Percentiles rank a stretch among this genome's conserved stretches.
phyloP scores from a whole-genome alignment of 2,888 invertebrate species.

The Calephelis perditalis region DNA sequence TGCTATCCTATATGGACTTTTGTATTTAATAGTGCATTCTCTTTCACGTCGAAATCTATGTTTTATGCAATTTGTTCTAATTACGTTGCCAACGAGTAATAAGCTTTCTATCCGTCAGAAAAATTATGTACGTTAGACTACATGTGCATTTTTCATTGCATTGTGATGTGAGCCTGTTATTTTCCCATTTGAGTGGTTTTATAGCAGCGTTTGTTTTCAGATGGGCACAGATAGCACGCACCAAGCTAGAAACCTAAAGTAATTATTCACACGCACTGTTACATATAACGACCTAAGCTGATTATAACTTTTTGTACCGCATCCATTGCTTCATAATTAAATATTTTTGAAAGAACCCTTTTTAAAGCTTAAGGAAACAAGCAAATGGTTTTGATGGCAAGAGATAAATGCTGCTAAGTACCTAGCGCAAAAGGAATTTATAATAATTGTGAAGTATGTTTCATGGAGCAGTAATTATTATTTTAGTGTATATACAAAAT shows the following conservation, averaged over 20 bases:
- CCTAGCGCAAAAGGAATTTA: conserved; percentile 7
- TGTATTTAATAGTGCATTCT: too few relatives aligned
- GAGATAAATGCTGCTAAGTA: too few relatives aligned
- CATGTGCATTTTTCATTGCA: conserved; percentile 62
- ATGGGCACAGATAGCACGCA: conserved; percentile 64
- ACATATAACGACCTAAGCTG: conserved; percentile 30
- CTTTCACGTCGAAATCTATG: neutral
- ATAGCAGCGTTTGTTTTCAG: conserved; percentile 49
- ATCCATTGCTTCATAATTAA: conserved; percentile 1
- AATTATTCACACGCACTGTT: conserved; percentile 71
- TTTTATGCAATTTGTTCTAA: conserved; percentile 17
- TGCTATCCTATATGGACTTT: too few relatives aligned
- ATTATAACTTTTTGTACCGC: conserved; percentile 1
- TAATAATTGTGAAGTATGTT: too few relatives aligned
- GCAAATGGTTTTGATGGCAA: too few relatives aligned
- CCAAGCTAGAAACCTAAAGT: conserved; percentile 68
- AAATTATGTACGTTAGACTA: conserved; percentile 44
- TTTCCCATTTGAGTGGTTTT: conserved; percentile 75
- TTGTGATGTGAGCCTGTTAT: conserved; percentile 72
- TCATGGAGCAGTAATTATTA: too few relatives aligned
- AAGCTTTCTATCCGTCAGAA: conserved; percentile 64
- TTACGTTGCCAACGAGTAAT: conserved; percentile 33
- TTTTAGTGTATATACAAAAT: too few relatives aligned
- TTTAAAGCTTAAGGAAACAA: too few relatives aligned
- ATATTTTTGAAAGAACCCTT: neutral